These are phyloP conservation scores for Connochaetes taurinus DNA, from an alignment of 2,113 vertebrate genomes.

Conservation along the genomic window DNA sequence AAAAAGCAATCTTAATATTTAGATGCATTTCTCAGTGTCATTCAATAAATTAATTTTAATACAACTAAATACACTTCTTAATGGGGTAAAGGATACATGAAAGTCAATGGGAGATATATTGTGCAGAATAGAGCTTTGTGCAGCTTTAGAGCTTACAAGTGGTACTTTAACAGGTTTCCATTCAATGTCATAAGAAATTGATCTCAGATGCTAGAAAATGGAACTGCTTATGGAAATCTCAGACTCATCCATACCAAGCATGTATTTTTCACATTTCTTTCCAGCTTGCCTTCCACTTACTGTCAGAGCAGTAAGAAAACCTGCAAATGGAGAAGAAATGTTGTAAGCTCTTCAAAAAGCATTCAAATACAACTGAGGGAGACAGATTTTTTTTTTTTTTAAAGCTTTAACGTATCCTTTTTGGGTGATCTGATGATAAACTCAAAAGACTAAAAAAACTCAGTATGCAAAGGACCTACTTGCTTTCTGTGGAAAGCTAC, in stretches of 20 bases:
- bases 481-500: neutral
- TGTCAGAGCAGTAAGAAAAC: conserved; percentile 45
- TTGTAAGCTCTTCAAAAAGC: conserved; percentile 1
- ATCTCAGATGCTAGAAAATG: conserved; percentile 33
- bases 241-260: neutral
- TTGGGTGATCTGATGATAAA: neutral
- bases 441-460: neutral
- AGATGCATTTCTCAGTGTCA: neutral
- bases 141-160: neutral
- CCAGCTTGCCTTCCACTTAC: neutral
- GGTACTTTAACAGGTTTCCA: conserved; percentile 2
- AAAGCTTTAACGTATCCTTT: neutral
- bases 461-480: neutral
- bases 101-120: neutral
- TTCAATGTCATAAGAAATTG: conserved; percentile 31
- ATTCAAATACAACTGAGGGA: neutral
- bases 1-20: neutral
- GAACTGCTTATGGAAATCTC: neutral
- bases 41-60: conserved; percentile 3
- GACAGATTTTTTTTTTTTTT: neutral
- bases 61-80: neutral
- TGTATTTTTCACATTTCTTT: conserved; percentile 12
- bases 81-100: neutral
- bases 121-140: neutral
- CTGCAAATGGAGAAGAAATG: conserved; percentile 11